Base-by-base conservation (phyloP, 2,888 invertebrate species). In the Piscicola geometra region DNA sequence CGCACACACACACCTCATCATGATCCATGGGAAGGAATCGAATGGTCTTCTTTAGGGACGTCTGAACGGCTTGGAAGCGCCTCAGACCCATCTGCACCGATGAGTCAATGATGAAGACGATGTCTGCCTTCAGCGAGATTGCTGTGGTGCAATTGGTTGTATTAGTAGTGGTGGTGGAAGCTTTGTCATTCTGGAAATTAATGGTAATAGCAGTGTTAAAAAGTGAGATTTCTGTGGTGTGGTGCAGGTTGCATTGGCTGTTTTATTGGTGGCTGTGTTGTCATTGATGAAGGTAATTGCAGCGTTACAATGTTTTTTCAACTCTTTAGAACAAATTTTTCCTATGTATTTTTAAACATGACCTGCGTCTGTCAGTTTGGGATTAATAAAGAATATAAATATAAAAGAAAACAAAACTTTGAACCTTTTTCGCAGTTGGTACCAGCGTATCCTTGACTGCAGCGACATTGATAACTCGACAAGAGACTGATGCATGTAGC, bases 91-190 rank as follows among this genome's bases (percentile, higher is more conserved):
- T 72, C 36, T 75, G 73, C 60, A 76, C 71, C 1, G 78, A 75
- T 9, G 70, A 33, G 52, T 77, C 78, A n/a, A 84, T 72, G 18
- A 83, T 78, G 76, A 84, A 83, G 15, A 83, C 79, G 9, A 84
- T 77, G 75, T 84, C 84, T 21, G 81, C 82, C 3, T 76, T 79
- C 0, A 82, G 79, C 0, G 78, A 80, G 75, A 83, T 84, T 5
- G 78, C 82, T 82, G 77, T 2, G 76, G 77, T 30, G 32, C 21
- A 52, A 15, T 66, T 25, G 21, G 21, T 25, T 32, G n/a, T n/a
- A n/a, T n/a, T n/a, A n/a, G n/a, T n/a, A n/a, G n/a, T n/a, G n/a
- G n/a, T n/a, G n/a, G n/a, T n/a, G 50, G 33, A 18, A 28, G 68
- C 12, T 9, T n/a, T 32, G 33, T n/a, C 33, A 18, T 0, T 67